Evolutionary conservation across 92 coral and sea anemone genomes (phyloP).

Genomic region (Meandrina meandrites): DNA sequence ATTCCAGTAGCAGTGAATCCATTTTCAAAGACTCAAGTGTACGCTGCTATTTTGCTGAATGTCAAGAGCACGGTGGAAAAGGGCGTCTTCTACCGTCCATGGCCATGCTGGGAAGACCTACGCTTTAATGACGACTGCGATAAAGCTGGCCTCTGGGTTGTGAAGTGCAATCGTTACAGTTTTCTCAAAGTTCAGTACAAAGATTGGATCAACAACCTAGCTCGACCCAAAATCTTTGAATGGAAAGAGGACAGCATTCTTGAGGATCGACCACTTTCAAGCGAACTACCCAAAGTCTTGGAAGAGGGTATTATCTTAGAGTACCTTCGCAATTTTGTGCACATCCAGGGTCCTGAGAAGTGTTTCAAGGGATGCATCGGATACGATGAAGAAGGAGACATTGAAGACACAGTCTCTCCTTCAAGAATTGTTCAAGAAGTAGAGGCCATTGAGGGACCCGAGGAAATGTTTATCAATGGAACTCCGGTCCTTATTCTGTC

Average conservation of each 20-base stretch:
- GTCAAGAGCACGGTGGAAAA: constrained; percentile 53
- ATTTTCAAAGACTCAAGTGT: constrained; percentile 44
- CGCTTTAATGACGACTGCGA: constrained; percentile 67
- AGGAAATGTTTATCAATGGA: background rate
- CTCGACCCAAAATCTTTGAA: constrained; percentile 19
- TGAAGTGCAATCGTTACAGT: constrained; percentile 50
- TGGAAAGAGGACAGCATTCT: constrained; percentile 27
- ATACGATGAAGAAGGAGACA: background rate
- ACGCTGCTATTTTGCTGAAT: constrained; percentile 47
- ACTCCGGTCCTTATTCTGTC: constrained; percentile 6
- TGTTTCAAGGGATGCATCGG: constrained; percentile 32
- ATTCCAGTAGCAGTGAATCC: constrained; percentile 30
- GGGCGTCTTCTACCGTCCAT: constrained; percentile 51
- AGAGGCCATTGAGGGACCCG: background rate
- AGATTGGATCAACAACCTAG: constrained; percentile 33
- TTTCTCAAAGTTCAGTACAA: constrained; percentile 41
- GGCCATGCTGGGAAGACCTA: constrained; percentile 68
- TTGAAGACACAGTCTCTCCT: background rate
- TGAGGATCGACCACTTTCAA: constrained; percentile 8
- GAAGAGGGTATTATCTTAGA: constrained; percentile 37
- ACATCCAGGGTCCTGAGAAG: constrained; percentile 10
- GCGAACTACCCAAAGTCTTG: background rate
- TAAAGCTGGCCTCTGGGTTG: constrained; percentile 61
- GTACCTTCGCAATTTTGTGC: constrained; percentile 4
- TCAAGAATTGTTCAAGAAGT: background rate